Evolutionary conservation across 2,113 vertebrate species (phyloP), one percentile per base, ranked within the genome.

Genomic region (Petrocephalus zakoni): DNA sequence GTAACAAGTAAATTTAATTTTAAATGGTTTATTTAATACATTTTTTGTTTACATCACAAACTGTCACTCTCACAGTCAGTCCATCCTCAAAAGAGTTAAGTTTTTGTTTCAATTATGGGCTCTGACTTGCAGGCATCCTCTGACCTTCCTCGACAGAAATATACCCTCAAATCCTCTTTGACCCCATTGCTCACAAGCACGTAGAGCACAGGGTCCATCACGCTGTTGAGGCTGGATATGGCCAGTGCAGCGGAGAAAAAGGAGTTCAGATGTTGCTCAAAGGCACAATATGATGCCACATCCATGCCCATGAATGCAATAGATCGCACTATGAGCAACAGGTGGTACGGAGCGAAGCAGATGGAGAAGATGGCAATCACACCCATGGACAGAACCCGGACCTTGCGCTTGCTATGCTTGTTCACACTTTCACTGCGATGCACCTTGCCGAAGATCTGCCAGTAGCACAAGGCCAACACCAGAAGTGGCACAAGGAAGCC

Each of bases 271-370:
- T 11, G n/a, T 37, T 93, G 78, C 61, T 96, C 96, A 53, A 96
- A 96, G 6, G 4, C 0, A 86, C 96, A 96, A 90, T 94, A 94
- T 9, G 2, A 46, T 34, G 0, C 0, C 0, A 0, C 0, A 0
- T 81, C 0, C 8, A 89, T 88, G 1, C 1, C 21, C 88, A 90
- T 94, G 88, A 92, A 95, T 13, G 90, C 91, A 0, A 96, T 46
- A 0, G 96, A 95, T 11, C 96, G 94, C 2, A 5, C 0, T 21
- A 96, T 88, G 55, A 96, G 91, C 64, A 96, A 89, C 29, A 96
- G 53, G 89, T 96, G 96, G 90, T 96, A 96, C 0, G 96, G 96
- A 1, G 95, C 95, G 19, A 94, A 96, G 90, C 96, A 96, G 72
- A 96, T 5, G 0, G 94, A 93, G 90, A 96, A 96, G 90, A 96